A percentile compares a stretch with the other conserved stretches of the same genome.
Conservation (phyloP, 2,797 vertebrate species). For the Peromyscus nudipes region DNA sequence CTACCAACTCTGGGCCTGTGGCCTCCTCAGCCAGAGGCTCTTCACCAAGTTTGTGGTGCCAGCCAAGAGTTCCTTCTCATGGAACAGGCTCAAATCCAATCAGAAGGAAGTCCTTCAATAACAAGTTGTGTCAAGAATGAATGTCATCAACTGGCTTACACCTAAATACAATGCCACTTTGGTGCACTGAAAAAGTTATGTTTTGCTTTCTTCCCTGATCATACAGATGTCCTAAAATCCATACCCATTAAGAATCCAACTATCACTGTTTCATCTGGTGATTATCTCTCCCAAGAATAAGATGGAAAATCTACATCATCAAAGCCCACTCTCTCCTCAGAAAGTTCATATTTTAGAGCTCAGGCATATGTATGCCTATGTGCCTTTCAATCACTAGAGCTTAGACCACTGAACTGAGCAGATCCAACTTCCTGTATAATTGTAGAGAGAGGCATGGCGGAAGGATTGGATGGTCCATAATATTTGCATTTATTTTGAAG, state of each 20-base stretch:
- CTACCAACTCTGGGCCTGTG: background rate
- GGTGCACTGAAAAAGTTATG: background rate
- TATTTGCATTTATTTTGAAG: conserved; percentile 61
- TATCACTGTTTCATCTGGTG: background rate
- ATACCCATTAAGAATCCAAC: conserved; percentile 15
- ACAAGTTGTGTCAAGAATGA: conserved; percentile 9
- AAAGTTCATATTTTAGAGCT: conserved; percentile 10
- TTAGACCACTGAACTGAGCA: background rate
- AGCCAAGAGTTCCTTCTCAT: background rate
- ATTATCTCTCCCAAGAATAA: background rate
- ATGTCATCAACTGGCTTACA: background rate
- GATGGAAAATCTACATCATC: background rate
- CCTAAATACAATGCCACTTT: background rate
- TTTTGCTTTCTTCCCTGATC: conserved; percentile 56
- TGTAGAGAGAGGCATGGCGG: background rate
- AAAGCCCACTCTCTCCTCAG: conserved; percentile 6
- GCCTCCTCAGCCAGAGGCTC: background rate
- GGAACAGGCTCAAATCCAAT: background rate
- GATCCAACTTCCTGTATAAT: conserved; percentile 3
- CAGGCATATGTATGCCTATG: background rate
- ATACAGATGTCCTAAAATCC: conserved; percentile 19
- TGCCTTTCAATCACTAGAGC: conserved; percentile 14
- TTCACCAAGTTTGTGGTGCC: background rate
- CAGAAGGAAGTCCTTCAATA: conserved; percentile 43
- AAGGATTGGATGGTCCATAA: conserved; percentile 13